These are phyloP conservation scores for Dipodomys spectabilis DNA, from an alignment of 2,113 vertebrate genomes.

Conservation along the genomic window DNA sequence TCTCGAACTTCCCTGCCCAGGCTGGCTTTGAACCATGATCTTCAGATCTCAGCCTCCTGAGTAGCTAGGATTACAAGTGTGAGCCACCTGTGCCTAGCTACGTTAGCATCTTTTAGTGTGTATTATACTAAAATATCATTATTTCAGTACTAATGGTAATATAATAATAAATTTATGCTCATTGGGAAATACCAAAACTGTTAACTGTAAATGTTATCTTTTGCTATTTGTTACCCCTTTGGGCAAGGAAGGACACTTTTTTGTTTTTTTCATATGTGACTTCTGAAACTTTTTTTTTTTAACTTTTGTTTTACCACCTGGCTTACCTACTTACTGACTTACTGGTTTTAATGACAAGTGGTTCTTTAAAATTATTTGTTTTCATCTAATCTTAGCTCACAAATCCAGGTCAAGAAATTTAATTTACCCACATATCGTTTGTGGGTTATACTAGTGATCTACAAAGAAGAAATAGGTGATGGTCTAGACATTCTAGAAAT, in stretches of 20 bases:
- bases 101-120: background rate
- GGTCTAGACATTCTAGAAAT: conserved; percentile 7
- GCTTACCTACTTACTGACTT: background rate
- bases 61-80: no score
- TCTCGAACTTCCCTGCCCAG: no score
- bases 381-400: conserved; percentile 30
- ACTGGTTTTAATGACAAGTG: background rate
- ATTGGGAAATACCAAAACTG: background rate
- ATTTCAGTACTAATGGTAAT: background rate
- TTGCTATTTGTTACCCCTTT: conserved; percentile 2
- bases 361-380: conserved; percentile 18
- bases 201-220: conserved; percentile 1
- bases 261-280: background rate
- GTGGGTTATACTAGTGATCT: background rate
- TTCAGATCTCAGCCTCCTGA: no score
- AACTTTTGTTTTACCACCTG: background rate
- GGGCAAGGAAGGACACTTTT: background rate
- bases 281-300: background rate
- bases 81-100: background rate
- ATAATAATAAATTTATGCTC: background rate
- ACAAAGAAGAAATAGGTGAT: conserved; percentile 16
- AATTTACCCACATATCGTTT: background rate
- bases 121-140: background rate
- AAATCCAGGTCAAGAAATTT: conserved; percentile 22
- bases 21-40: no score